Percentiles rank a stretch among this genome's conserved stretches.
These are phyloP conservation scores for Bimastos eiseni DNA, from an alignment of 2,888 invertebrate species.

Conservation along the genomic window DNA sequence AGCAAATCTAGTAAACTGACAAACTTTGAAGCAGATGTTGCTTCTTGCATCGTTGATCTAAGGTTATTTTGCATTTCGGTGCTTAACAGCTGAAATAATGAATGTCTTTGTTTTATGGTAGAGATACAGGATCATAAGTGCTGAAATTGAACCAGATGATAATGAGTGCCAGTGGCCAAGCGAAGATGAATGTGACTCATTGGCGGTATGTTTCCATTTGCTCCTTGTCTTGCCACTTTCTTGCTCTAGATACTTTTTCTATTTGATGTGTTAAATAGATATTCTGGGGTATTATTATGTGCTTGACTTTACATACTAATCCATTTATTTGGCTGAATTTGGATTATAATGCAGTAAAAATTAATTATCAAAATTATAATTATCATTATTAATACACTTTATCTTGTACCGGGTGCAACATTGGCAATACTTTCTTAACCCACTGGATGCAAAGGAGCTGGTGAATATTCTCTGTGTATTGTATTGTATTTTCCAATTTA, in stretches of 20 bases:
- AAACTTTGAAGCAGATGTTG: background rate
- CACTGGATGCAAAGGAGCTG: too few relatives aligned
- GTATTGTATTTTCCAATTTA: too few relatives aligned
- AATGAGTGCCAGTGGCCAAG: slow-evolving; percentile 23
- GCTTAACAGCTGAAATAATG: background rate
- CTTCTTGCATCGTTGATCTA: background rate
- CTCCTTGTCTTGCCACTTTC: background rate
- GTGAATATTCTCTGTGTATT: too few relatives aligned
- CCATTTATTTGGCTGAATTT: too few relatives aligned
- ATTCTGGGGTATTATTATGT: background rate
- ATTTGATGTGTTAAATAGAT: background rate
- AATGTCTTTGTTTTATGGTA: background rate
- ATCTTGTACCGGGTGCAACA: too few relatives aligned
- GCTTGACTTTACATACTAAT: too few relatives aligned
- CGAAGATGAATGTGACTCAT: slow-evolving; percentile 18
- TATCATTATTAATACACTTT: too few relatives aligned
- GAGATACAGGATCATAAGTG: background rate
- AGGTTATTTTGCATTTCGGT: background rate
- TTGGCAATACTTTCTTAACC: too few relatives aligned
- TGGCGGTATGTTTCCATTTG: background rate
- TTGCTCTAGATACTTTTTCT: background rate
- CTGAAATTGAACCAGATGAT: slow-evolving; percentile 23
- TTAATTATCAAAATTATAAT: too few relatives aligned
- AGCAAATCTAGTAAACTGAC: too few relatives aligned
- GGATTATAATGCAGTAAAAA: too few relatives aligned